phyloP scores from a whole-genome alignment of 2,888 invertebrate genomes.

The Anaspis maculata region DNA sequence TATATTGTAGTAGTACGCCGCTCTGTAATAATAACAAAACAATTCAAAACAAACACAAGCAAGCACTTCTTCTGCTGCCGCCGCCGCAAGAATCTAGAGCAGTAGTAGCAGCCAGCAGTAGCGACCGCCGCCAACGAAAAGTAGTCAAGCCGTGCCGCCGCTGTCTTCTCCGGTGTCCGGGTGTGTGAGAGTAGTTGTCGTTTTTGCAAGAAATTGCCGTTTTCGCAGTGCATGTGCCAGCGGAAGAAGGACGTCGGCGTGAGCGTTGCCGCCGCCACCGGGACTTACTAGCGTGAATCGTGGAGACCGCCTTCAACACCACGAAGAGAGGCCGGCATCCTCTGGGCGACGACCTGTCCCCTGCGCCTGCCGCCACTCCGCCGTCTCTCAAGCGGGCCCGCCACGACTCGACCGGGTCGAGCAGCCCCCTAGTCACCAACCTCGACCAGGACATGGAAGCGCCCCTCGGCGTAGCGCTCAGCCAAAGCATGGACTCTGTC shows the following conservation, averaged over 20 bases:
- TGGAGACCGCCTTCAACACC: constrained; percentile 43
- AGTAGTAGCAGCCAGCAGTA: no score
- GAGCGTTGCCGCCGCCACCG: constrained; percentile 13
- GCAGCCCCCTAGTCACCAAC: constrained; percentile 27
- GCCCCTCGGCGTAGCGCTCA: constrained; percentile 67
- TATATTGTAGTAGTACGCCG: neutral
- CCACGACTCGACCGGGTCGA: constrained; percentile 36
- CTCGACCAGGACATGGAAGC: constrained; percentile 54
- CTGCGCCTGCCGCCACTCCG: constrained; percentile 37
- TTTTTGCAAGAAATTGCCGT: no score
- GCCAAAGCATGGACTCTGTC: constrained; percentile 97
- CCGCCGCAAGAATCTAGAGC: no score
- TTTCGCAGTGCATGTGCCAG: constrained; percentile 19
- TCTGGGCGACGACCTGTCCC: constrained; percentile 40
- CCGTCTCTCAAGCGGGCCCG: constrained; percentile 41
- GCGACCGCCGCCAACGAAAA: no score
- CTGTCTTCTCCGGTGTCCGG: neutral
- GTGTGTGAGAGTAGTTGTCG: no score
- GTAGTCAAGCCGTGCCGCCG: no score
- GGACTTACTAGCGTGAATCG: constrained; percentile 36
- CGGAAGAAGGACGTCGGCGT: constrained; percentile 12
- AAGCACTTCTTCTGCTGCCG: no score
- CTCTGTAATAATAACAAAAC: no score
- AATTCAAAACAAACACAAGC: no score
- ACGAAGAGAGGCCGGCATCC: constrained; percentile 44